Conservation (phyloP, 2,113 vertebrate species). For the Prionailurus viverrinus region DNA sequence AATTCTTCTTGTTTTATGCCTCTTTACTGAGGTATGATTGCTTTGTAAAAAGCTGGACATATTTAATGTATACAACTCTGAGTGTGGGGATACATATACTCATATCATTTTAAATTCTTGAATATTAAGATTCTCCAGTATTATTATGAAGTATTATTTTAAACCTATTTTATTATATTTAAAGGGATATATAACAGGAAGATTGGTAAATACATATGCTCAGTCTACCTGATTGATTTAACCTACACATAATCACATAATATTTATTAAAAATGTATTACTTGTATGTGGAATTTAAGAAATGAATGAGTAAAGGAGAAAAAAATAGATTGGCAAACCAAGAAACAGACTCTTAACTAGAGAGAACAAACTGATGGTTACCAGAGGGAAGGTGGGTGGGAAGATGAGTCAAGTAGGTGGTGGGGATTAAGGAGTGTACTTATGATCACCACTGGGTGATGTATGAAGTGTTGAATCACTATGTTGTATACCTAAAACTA, state of each 20-base stretch:
- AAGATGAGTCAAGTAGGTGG: not conserved
- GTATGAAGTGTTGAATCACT: not conserved
- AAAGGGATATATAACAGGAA: not conserved
- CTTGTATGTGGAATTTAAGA: not conserved
- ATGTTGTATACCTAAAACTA: not conserved
- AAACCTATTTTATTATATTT: slow-evolving; percentile 24
- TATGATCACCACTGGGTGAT: not conserved
- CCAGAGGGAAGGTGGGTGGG: not conserved
- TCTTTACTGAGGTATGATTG: not conserved
- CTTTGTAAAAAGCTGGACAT: not conserved
- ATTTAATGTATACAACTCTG: not conserved
- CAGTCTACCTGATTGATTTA: not conserved
- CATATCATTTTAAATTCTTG: slow-evolving; percentile 13
- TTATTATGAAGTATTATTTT: not conserved
- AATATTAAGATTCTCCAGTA: not conserved
- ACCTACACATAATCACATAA: not conserved
- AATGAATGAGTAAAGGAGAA: not conserved
- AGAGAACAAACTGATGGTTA: not conserved
- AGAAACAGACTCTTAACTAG: not conserved
- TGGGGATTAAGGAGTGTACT: no score
- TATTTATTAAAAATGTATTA: slow-evolving; percentile 5
- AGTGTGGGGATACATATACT: not conserved
- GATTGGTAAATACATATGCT: not conserved
- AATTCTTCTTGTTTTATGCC: not conserved
- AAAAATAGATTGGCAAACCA: not conserved